Evolutionary conservation across 30 jellyfish, hydroid and myxozoan genomes (phyloP).

Genomic region (Chrysaora quinquecirrha): DNA sequence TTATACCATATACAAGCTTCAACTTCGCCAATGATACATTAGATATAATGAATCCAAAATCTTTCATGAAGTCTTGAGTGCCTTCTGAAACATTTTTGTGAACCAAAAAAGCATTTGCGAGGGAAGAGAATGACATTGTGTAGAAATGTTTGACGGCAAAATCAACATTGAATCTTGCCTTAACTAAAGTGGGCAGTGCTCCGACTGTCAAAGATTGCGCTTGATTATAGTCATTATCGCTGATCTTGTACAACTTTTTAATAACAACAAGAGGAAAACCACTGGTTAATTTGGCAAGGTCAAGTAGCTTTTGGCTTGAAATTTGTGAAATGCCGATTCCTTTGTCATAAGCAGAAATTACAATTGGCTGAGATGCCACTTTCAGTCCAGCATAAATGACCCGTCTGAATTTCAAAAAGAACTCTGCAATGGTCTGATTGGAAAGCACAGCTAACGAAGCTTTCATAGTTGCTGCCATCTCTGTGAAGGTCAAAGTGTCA

Average conservation of each 20-base stretch:
- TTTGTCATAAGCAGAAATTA: conserved; percentile 15
- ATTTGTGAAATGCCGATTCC: conserved; percentile 24
- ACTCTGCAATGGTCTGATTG: background rate
- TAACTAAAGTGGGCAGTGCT: conserved; percentile 17
- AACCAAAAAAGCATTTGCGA: conserved; percentile 10
- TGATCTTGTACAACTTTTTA: background rate
- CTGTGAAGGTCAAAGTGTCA: background rate
- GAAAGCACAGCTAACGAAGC: background rate
- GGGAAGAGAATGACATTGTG: conserved; percentile 35
- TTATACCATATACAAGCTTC: background rate
- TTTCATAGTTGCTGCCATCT: background rate
- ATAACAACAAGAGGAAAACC: conserved; percentile 18
- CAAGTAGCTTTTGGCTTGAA: background rate
- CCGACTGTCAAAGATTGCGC: conserved; percentile 6
- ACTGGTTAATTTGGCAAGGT: conserved; percentile 5
- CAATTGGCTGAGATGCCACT: conserved; percentile 28
- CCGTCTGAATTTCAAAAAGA: background rate
- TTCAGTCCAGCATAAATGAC: background rate
- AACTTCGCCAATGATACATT: background rate
- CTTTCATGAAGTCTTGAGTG: conserved; percentile 13
- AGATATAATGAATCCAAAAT: conserved; percentile 1
- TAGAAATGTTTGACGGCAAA: conserved; percentile 9
- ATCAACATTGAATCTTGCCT: background rate
- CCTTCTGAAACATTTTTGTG: conserved; percentile 34
- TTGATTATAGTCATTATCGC: background rate